Conservation (phyloP, 1,140 invertebrate species). For the Trichonephila clavipes region DNA sequence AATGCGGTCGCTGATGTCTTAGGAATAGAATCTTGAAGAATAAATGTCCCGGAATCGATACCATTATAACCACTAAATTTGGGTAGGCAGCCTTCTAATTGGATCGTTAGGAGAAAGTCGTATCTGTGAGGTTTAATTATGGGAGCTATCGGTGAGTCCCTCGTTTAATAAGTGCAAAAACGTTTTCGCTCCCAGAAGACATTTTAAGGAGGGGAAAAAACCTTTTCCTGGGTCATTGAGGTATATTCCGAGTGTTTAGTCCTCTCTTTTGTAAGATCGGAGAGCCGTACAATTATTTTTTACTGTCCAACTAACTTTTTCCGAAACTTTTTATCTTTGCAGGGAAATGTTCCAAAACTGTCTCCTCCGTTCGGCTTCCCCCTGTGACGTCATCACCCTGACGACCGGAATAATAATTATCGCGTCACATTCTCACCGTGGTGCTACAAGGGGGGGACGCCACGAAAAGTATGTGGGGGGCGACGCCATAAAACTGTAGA, state of each 20-base stretch:
- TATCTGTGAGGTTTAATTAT: constrained; percentile 63
- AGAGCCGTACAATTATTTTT: constrained; percentile 75
- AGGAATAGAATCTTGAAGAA: constrained; percentile 30
- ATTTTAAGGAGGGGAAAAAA: constrained; percentile 64
- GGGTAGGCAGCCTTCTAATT: constrained; percentile 35
- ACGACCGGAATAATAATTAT: constrained; percentile 76
- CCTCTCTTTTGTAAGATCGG: constrained; percentile 64
- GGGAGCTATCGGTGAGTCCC: constrained; percentile 20
- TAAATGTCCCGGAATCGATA: constrained; percentile 21
- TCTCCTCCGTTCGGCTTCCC: background rate
- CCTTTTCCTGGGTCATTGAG: constrained; percentile 56
- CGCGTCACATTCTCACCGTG: constrained; percentile 54
- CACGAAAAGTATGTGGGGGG: background rate
- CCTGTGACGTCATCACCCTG: constrained; percentile 66
- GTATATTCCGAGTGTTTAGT: constrained; percentile 42
- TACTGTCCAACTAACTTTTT: constrained; percentile 76
- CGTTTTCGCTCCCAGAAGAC: constrained; percentile 45
- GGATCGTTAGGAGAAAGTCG: constrained; percentile 52
- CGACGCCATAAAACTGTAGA: constrained; percentile 70
- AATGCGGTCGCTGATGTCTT: constrained; percentile 3
- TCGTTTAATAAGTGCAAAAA: constrained; percentile 56
- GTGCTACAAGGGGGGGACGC: background rate
- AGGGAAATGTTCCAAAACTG: constrained; percentile 61
- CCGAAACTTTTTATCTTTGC: constrained; percentile 72
- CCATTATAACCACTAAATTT: constrained; percentile 45